Evolutionary conservation across 1,140 invertebrate genomes (phyloP).

Genomic region (Glossosoma conforme): DNA sequence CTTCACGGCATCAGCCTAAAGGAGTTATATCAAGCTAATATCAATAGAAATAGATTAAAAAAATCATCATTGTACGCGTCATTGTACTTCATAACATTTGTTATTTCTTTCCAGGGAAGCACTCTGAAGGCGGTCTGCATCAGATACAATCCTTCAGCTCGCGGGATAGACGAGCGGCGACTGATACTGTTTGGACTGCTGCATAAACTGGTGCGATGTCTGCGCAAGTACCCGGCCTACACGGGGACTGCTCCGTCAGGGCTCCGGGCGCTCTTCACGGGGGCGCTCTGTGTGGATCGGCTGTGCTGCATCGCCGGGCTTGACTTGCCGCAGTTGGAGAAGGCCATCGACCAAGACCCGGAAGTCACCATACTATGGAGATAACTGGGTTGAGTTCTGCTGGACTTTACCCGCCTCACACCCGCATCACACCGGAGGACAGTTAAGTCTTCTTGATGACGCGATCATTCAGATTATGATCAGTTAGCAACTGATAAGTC

Average conservation of each 20-base stretch:
- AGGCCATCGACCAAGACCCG: slow-evolving; percentile 79
- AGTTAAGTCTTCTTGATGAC: no score
- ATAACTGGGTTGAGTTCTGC: slow-evolving; percentile 41
- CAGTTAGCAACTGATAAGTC: no score
- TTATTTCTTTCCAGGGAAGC: no score
- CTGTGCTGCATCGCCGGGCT: slow-evolving; percentile 86
- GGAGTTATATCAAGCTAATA: no score
- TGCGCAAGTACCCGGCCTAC: slow-evolving; percentile 71
- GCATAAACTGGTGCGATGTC: slow-evolving; percentile 76
- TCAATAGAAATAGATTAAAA: no score
- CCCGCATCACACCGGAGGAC: background rate
- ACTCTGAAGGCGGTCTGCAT: slow-evolving; percentile 82
- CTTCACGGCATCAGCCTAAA: no score
- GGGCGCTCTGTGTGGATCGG: slow-evolving; percentile 76
- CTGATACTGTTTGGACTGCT: slow-evolving; percentile 89
- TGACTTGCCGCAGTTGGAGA: slow-evolving; percentile 74
- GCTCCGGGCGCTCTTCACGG: slow-evolving; percentile 70
- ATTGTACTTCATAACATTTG: no score
- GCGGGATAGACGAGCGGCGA: slow-evolving; percentile 73
- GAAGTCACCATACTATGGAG: slow-evolving; percentile 82
- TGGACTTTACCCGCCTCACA: background rate
- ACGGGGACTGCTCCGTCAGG: slow-evolving; percentile 42
- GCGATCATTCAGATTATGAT: no score
- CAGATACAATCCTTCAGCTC: slow-evolving; percentile 47
- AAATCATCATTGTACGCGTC: no score